These are phyloP conservation scores for Gymnorhina tibicen DNA, from an alignment of 2,113 vertebrate genomes.

Conservation along the genomic window DNA sequence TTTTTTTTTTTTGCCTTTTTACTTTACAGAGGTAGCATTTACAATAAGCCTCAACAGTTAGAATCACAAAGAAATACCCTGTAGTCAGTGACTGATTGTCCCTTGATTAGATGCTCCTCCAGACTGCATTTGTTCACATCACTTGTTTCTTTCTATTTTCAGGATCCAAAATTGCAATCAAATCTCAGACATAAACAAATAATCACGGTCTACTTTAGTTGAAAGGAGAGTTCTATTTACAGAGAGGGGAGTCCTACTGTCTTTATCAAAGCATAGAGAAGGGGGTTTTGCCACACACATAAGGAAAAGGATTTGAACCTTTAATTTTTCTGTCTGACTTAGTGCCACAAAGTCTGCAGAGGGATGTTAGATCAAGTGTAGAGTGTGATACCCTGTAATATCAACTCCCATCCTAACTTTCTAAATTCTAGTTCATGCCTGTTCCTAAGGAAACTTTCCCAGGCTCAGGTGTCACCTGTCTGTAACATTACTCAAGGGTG, in stretches of 20 bases:
- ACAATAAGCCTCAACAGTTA: neutral
- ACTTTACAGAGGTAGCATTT: neutral
- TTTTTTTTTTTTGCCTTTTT: neutral
- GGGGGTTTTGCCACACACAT: rapidly evolving
- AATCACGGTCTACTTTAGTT: neutral
- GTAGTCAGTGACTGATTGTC: neutral
- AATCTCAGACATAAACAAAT: slow-evolving; percentile 22
- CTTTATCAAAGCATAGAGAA: neutral
- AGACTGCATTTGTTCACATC: neutral
- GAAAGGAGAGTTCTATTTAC: neutral
- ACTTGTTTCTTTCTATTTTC: neutral
- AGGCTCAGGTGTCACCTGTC: neutral
- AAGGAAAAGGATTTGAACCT: neutral
- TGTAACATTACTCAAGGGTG: neutral
- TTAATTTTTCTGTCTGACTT: neutral
- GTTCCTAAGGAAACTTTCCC: neutral
- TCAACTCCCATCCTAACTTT: neutral
- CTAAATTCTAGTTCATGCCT: neutral
- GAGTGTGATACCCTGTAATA: neutral
- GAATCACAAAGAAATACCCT: neutral
- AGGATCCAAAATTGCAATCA: neutral
- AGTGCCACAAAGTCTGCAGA: neutral
- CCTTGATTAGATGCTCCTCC: neutral
- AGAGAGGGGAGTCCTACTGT: neutral
- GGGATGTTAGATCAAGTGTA: neutral